Evolutionary conservation across 2,888 invertebrate genomes (phyloP).

Genomic region (Oligia latruncula): DNA sequence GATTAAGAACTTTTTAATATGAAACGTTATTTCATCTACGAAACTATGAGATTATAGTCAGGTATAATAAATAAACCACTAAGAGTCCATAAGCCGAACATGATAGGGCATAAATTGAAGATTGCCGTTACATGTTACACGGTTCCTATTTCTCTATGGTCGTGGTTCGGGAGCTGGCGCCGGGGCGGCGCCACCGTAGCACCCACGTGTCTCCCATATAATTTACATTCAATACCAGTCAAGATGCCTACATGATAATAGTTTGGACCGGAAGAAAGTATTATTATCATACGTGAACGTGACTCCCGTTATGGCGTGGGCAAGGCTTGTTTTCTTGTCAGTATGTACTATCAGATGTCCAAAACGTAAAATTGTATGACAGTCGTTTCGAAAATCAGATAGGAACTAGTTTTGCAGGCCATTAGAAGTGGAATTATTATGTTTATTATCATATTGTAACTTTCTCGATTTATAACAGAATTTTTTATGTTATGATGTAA

Average conservation of each 20-base stretch:
- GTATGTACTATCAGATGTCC: slow-evolving; percentile 30
- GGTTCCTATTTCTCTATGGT: slow-evolving; percentile 53
- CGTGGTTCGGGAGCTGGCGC: slow-evolving; percentile 69
- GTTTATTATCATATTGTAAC: slow-evolving; percentile 29
- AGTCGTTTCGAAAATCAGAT: slow-evolving; percentile 38
- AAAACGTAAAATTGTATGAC: slow-evolving; percentile 33
- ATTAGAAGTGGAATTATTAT: slow-evolving; percentile 24
- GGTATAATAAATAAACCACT: slow-evolving; percentile 32
- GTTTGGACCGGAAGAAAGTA: slow-evolving; percentile 75
- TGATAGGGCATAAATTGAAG: slow-evolving; percentile 51
- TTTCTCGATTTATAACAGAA: slow-evolving; percentile 37
- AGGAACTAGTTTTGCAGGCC: slow-evolving; percentile 26
- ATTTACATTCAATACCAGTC: slow-evolving; percentile 85
- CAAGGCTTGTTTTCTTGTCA: slow-evolving; percentile 57
- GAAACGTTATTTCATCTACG: background rate
- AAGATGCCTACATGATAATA: slow-evolving; percentile 76
- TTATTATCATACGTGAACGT: slow-evolving; percentile 68
- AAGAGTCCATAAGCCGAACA: slow-evolving; percentile 48
- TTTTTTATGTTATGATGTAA: slow-evolving; percentile 22
- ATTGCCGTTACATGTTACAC: slow-evolving; percentile 61
- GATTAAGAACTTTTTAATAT: slow-evolving; percentile 5
- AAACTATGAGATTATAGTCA: slow-evolving; percentile 17
- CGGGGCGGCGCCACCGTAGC: slow-evolving; percentile 76
- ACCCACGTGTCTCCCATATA: slow-evolving; percentile 77
- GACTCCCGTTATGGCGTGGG: slow-evolving; percentile 66